These are phyloP conservation scores for Nematolebias whitei DNA, from an alignment of 2,113 vertebrate species.

Conservation along the genomic window DNA sequence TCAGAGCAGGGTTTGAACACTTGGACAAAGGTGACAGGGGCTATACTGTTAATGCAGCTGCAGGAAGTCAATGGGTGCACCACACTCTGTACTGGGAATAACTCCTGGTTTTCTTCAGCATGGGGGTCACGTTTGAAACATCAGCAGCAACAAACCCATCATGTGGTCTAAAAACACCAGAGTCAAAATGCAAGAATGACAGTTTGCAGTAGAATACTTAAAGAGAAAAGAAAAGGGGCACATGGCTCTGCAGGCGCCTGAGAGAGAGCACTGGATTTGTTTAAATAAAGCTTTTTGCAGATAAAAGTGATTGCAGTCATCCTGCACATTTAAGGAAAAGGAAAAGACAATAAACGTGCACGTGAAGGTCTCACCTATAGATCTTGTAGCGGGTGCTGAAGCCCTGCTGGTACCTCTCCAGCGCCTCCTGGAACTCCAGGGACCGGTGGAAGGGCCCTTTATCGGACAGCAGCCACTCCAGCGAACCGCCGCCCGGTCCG, in stretches of 20 bases:
- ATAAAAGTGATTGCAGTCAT: constrained; percentile 41
- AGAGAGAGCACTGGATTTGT: constrained; percentile 28
- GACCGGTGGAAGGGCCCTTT: constrained; percentile 84
- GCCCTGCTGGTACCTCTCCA: constrained; percentile 82
- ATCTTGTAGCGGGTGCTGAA: constrained; percentile 85
- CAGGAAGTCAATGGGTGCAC: constrained; percentile 16
- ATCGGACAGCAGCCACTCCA: constrained; percentile 83
- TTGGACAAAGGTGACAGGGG: constrained; percentile 13
- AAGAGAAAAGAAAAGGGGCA: neutral
- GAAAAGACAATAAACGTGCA: neutral
- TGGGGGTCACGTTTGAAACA: constrained; percentile 21
- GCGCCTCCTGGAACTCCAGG: constrained; percentile 82
- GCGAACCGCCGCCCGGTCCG: constrained; percentile 79
- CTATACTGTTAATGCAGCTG: constrained; percentile 15
- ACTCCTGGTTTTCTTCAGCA: constrained; percentile 27
- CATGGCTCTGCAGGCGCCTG: constrained; percentile 57
- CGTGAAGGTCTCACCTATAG: constrained; percentile 78
- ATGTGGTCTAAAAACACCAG: neutral
- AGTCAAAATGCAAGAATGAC: constrained; percentile 3
- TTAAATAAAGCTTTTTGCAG: constrained; percentile 32
- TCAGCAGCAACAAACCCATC: constrained; percentile 5
- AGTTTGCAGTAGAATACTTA: constrained; percentile 8
- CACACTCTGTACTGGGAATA: constrained; percentile 5
- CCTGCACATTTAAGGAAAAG: too few relatives aligned
- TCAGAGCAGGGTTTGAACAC: constrained; percentile 13